phyloP scores from a whole-genome alignment of 2,888 invertebrate species.

The Oegoconia quadripuncta region DNA sequence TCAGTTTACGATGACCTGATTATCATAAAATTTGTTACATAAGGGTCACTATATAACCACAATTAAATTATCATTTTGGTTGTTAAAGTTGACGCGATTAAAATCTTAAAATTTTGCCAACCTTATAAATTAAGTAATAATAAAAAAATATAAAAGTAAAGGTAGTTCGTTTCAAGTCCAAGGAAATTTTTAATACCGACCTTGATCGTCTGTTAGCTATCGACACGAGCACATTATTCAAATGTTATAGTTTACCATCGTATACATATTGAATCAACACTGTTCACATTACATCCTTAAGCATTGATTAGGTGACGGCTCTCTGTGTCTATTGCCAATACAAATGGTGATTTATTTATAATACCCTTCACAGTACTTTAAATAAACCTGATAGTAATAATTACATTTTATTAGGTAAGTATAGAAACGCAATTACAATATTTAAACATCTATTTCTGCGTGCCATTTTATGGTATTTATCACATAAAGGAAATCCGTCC shows the following conservation, averaged over 20 bases:
- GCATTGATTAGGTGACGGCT: conserved; percentile 27
- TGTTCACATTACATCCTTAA: conserved; percentile 31
- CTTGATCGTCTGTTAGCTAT: conserved; percentile 33
- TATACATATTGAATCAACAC: conserved; percentile 41
- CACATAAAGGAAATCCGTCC: too few relatives aligned
- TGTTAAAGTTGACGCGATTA: too few relatives aligned
- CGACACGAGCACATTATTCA: conserved; percentile 18
- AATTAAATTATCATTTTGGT: too few relatives aligned
- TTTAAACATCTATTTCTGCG: too few relatives aligned
- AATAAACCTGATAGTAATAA: not conserved
- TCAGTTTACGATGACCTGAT: too few relatives aligned
- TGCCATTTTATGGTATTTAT: too few relatives aligned
- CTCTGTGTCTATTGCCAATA: conserved; percentile 24
- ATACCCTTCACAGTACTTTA: not conserved
- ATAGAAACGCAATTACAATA: too few relatives aligned
- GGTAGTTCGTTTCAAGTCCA: conserved; percentile 46
- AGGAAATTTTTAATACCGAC: conserved; percentile 35
- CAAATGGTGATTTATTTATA: conserved; percentile 28
- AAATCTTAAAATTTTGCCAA: too few relatives aligned
- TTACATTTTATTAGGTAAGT: too few relatives aligned
- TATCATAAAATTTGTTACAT: too few relatives aligned
- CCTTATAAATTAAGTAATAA: too few relatives aligned
- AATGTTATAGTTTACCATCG: conserved; percentile 27
- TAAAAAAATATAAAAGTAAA: not conserved
- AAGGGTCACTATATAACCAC: too few relatives aligned